phyloP scores from a whole-genome alignment of 2,113 vertebrate genomes.

The Caranx ignobilis region DNA sequence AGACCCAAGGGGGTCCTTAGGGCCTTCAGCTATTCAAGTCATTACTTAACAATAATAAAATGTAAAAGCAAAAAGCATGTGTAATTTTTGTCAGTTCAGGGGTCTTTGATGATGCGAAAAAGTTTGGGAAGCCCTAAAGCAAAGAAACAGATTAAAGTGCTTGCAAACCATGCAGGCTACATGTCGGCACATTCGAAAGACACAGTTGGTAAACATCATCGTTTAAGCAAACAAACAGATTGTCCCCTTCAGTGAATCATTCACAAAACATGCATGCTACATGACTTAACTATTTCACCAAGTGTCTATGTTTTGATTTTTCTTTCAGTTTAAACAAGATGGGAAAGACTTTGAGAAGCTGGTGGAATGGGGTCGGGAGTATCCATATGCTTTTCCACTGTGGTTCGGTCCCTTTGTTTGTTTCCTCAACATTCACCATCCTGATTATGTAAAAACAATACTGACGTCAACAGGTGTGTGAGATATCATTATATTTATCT shows the following conservation, averaged over 20 bases:
- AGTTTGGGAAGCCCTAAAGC: no score
- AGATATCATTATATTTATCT: not conserved
- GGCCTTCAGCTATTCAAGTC: no score
- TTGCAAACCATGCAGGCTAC: no score
- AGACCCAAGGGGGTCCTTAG: no score
- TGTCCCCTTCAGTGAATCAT: not conserved
- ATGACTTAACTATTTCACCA: not conserved
- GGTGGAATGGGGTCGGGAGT: constrained; percentile 75
- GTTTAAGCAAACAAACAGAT: not conserved
- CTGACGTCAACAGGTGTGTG: constrained; percentile 85
- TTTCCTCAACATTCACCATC: constrained; percentile 79
- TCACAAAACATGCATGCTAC: not conserved
- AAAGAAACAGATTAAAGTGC: no score
- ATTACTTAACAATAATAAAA: no score
- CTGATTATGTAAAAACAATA: constrained; percentile 86
- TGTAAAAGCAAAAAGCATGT: no score
- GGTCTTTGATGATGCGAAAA: no score
- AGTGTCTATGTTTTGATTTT: not conserved
- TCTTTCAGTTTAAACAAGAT: constrained; percentile 80
- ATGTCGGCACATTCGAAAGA: not conserved
- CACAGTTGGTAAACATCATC: not conserved
- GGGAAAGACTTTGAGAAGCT: constrained; percentile 79
- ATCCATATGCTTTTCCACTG: constrained; percentile 75
- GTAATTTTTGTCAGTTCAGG: no score
- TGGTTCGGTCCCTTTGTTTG: constrained; percentile 85